Conservation (phyloP, 2,797 vertebrate species). For the Scolopax bukidnonensis region DNA sequence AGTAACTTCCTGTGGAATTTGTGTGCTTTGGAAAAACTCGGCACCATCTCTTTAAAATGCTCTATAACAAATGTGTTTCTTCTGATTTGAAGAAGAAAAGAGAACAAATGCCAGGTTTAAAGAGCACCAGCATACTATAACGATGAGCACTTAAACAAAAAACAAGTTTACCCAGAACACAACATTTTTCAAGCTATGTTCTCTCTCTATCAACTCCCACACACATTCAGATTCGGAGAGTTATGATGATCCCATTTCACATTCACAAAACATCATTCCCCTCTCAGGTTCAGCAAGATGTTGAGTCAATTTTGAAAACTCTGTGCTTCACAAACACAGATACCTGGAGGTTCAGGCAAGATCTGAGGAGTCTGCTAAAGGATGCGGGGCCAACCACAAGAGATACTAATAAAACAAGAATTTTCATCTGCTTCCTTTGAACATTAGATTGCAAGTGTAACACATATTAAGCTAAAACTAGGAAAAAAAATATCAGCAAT, state of each 20-base stretch:
- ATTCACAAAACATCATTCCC: background rate
- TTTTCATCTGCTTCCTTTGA: background rate
- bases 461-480: background rate
- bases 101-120: background rate
- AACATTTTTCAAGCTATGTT: background rate
- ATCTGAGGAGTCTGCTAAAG: background rate
- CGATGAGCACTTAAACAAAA: background rate
- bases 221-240: background rate
- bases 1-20: background rate
- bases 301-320: background rate
- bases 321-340: background rate
- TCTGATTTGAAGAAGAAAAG: background rate
- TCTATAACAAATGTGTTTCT: background rate
- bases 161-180: conserved; percentile 4
- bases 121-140: background rate
- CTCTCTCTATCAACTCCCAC: background rate
- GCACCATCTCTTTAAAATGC: background rate
- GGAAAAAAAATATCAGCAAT: background rate
- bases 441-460: background rate
- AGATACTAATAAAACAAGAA: background rate
- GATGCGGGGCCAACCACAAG: background rate
- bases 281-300: background rate
- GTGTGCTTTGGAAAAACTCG: background rate
- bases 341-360: background rate
- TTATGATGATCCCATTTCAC: background rate